Percentiles rank a stretch among this genome's conserved stretches.
Evolutionary conservation across 2,888 invertebrate species (phyloP).

Genomic region (Perdita meconis): DNA sequence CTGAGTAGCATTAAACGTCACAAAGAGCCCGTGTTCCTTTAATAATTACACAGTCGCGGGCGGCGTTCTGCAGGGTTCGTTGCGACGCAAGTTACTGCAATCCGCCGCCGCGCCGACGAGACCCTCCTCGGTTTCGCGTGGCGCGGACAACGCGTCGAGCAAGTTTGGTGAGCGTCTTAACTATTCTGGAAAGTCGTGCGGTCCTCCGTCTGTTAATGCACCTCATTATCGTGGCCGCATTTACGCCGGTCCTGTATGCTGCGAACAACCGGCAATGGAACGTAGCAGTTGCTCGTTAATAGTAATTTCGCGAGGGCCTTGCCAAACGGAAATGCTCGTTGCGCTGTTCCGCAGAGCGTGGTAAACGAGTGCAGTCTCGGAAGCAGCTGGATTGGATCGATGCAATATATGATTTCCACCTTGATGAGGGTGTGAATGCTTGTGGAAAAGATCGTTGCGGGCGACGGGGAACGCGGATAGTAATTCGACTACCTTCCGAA

Average conservation of each 20-base stretch:
- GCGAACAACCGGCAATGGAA: not conserved
- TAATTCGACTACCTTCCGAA: no score
- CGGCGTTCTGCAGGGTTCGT: not conserved
- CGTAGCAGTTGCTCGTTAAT: constrained; percentile 26
- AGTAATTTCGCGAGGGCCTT: constrained; percentile 24
- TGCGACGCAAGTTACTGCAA: not conserved
- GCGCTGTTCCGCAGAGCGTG: not conserved
- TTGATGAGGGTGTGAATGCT: not conserved
- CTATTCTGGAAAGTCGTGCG: constrained; percentile 23
- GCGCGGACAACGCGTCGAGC: constrained; percentile 15
- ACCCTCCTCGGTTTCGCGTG: constrained; percentile 13
- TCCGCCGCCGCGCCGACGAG: not conserved
- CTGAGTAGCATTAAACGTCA: no score
- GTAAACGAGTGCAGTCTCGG: not conserved
- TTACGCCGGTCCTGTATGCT: not conserved
- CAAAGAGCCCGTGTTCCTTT: not conserved
- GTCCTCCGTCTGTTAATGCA: constrained; percentile 13
- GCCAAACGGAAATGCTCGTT: constrained; percentile 26
- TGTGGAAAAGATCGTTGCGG: no score
- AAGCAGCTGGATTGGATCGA: not conserved
- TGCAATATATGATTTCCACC: not conserved
- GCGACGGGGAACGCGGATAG: no score
- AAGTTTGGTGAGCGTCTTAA: constrained; percentile 50
- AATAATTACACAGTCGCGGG: not conserved
- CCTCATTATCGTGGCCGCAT: constrained; percentile 34